Evolutionary conservation across 2,113 vertebrate species (phyloP).

Genomic region (Cromileptes altivelis): DNA sequence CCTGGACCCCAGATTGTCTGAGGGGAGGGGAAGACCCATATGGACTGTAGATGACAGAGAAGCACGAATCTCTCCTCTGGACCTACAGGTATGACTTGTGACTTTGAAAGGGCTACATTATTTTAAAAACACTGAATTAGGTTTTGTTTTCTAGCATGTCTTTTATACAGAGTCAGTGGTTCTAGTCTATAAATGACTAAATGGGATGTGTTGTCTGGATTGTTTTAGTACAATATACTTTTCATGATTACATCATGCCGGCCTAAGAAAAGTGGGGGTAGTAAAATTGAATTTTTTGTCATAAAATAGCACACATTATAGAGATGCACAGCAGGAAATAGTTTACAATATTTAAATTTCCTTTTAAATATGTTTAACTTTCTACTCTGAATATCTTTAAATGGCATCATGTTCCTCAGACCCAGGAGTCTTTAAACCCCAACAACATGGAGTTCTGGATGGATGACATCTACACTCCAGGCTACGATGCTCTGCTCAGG

Average conservation of each 20-base stretch:
- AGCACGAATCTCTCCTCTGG: slow-evolving; percentile 85
- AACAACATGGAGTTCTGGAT: slow-evolving; percentile 98
- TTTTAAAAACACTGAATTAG: neutral
- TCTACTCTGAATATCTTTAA: slow-evolving; percentile 9
- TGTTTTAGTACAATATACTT: neutral
- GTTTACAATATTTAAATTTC: neutral
- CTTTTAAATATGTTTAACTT: neutral
- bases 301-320: neutral
- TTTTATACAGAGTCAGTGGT: neutral
- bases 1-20: slow-evolving; percentile 87
- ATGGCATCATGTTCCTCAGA: slow-evolving; percentile 77
- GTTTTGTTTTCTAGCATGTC: neutral
- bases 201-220: neutral
- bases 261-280: neutral
- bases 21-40: slow-evolving; percentile 86
- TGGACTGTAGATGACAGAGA: slow-evolving; percentile 93
- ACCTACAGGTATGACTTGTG: slow-evolving; percentile 87
- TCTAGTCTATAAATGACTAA: neutral
- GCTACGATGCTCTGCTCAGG: slow-evolving; percentile 92
- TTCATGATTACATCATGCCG: slow-evolving; percentile 3
- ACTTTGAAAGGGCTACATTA: neutral
- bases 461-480: slow-evolving; percentile 95
- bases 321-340: neutral
- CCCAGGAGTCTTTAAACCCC: slow-evolving; percentile 93
- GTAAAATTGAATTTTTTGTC: neutral